Evolutionary conservation across 2,113 vertebrate genomes (phyloP).

Genomic region (Panthera tigris): DNA sequence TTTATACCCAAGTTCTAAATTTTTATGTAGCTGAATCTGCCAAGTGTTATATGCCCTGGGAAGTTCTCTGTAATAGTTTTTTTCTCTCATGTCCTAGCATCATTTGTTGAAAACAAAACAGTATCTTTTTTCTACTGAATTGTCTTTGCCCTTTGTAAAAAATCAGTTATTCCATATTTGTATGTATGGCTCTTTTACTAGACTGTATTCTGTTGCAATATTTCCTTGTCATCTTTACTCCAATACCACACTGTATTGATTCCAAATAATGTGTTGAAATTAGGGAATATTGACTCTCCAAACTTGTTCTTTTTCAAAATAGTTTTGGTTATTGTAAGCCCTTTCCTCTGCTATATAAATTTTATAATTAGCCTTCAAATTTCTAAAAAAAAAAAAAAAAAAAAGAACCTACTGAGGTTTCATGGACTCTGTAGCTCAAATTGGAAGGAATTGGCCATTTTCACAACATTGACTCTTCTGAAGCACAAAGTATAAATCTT

Average conservation of each 20-base stretch:
- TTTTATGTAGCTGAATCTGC: background rate
- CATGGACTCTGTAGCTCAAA: background rate
- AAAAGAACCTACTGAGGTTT: background rate
- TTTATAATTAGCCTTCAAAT: background rate
- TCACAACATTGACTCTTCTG: background rate
- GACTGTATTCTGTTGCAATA: background rate
- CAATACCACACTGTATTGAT: background rate
- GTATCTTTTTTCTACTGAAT: background rate
- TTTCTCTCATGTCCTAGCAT: background rate
- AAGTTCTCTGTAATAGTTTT: background rate
- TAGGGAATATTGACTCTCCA: background rate
- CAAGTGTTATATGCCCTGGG: background rate
- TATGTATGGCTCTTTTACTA: background rate
- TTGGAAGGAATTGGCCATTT: background rate
- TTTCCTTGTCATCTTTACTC: slow-evolving; percentile 9
- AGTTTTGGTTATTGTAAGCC: background rate
- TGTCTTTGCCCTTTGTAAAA: background rate
- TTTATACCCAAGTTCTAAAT: background rate
- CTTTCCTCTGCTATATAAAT: background rate
- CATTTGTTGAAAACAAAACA: slow-evolving; percentile 3
- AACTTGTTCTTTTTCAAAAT: background rate
- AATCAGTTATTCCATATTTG: background rate
- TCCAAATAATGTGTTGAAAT: background rate
- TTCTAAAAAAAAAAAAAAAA: background rate
- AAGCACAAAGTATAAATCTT: background rate